Evolutionary conservation across 2,797 vertebrate species (phyloP).

Genomic region (Thamnophis elegans): DNA sequence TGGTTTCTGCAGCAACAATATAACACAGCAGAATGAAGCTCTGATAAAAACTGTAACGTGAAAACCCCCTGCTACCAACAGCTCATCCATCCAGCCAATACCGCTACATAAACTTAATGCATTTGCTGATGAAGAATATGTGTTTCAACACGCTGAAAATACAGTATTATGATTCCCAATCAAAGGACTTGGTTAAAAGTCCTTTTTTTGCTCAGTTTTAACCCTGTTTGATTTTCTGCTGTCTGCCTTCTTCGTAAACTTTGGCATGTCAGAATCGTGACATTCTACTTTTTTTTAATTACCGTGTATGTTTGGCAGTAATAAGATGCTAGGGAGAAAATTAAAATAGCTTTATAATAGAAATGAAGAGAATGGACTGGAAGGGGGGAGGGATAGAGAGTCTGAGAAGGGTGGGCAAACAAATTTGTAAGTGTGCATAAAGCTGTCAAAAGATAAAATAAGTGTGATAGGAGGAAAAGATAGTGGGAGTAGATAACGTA

Average conservation of each 20-base stretch:
- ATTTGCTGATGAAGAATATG: slow-evolving; percentile 41
- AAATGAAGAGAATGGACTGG: background rate
- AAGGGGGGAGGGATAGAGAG: background rate
- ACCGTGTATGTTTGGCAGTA: background rate
- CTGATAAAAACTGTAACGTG: slow-evolving; percentile 55
- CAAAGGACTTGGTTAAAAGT: slow-evolving; percentile 46
- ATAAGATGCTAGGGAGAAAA: background rate
- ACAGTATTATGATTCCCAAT: slow-evolving; percentile 48
- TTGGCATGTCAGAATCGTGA: background rate
- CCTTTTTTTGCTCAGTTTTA: slow-evolving; percentile 5
- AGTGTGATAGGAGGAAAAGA: background rate
- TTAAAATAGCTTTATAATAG: background rate
- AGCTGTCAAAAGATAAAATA: background rate
- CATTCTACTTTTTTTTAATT: background rate
- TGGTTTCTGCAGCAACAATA: background rate
- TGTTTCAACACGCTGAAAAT: slow-evolving; percentile 50
- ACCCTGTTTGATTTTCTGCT: slow-evolving; percentile 34
- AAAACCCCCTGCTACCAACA: slow-evolving; percentile 42
- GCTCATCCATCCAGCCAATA: slow-evolving; percentile 32
- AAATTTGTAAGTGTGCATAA: background rate
- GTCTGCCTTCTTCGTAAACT: slow-evolving; percentile 34
- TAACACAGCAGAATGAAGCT: slow-evolving; percentile 31
- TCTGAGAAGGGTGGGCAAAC: background rate
- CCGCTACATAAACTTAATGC: slow-evolving; percentile 54
- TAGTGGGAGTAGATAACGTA: background rate